Conservation (phyloP, 2,888 invertebrate genomes). For the Folsomia manolachei region DNA sequence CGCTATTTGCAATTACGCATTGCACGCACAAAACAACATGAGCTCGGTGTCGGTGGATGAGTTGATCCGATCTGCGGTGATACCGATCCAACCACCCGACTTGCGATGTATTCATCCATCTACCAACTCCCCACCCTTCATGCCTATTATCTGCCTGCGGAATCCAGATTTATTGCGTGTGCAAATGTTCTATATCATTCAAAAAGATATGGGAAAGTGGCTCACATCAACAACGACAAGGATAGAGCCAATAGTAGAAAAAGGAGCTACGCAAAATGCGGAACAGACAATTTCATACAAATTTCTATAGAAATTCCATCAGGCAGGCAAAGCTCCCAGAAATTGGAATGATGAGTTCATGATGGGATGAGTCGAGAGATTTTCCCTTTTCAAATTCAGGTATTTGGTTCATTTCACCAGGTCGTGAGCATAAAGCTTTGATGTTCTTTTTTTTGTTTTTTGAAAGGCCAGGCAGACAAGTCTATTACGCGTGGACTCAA, state of each 20-base stretch:
- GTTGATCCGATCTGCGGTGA: too few relatives aligned
- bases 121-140: too few relatives aligned
- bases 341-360: neutral
- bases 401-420: neutral
- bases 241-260: too few relatives aligned
- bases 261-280: too few relatives aligned
- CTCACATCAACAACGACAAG: neutral
- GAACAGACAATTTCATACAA: neutral
- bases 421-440: neutral
- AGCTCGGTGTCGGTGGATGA: too few relatives aligned
- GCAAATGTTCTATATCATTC: neutral
- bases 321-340: neutral
- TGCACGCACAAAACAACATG: too few relatives aligned
- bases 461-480: neutral
- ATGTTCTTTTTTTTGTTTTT: neutral
- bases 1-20: too few relatives aligned
- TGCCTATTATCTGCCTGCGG: neutral
- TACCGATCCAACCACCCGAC: too few relatives aligned
- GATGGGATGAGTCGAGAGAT: too few relatives aligned
- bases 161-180: neutral
- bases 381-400: neutral
- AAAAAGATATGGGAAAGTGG: neutral
- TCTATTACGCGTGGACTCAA: too few relatives aligned
- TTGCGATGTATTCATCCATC: too few relatives aligned
- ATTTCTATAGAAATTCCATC: too few relatives aligned